phyloP scores from a whole-genome alignment of 2,888 invertebrate species.

The Hyposoter didymator region DNA sequence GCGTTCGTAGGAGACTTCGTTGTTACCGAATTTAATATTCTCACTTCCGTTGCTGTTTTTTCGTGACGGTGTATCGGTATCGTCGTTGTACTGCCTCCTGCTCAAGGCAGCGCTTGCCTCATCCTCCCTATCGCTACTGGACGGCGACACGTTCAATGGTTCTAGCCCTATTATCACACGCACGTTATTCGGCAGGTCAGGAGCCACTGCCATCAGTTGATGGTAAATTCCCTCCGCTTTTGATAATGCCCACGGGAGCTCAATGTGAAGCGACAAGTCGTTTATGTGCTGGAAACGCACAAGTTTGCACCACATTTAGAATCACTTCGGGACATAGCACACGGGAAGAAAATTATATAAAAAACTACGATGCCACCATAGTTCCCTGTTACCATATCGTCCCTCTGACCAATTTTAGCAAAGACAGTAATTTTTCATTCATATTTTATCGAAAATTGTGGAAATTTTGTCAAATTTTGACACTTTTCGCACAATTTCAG shows the following conservation, averaged over 20 bases:
- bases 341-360: no score
- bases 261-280: constrained; percentile 94
- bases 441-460: no score
- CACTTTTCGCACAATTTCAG: no score
- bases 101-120: constrained; percentile 70
- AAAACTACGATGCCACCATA: no score
- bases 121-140: constrained; percentile 72
- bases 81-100: constrained; percentile 78
- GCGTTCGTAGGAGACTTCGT: constrained; percentile 82
- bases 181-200: constrained; percentile 90
- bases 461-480: no score
- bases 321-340: no score
- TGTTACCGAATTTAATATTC: constrained; percentile 78
- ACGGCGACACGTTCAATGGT: constrained; percentile 78
- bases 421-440: no score
- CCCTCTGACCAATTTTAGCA: no score
- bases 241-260: constrained; percentile 92
- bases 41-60: constrained; percentile 80
- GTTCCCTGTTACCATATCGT: no score
- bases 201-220: constrained; percentile 90
- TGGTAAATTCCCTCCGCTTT: constrained; percentile 97
- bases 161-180: constrained; percentile 90
- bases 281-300: constrained; percentile 92
- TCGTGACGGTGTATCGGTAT: constrained; percentile 82
- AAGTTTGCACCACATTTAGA: neutral